phyloP scores from a whole-genome alignment of 2,888 invertebrate species.

The Mechanitis messenoides region DNA sequence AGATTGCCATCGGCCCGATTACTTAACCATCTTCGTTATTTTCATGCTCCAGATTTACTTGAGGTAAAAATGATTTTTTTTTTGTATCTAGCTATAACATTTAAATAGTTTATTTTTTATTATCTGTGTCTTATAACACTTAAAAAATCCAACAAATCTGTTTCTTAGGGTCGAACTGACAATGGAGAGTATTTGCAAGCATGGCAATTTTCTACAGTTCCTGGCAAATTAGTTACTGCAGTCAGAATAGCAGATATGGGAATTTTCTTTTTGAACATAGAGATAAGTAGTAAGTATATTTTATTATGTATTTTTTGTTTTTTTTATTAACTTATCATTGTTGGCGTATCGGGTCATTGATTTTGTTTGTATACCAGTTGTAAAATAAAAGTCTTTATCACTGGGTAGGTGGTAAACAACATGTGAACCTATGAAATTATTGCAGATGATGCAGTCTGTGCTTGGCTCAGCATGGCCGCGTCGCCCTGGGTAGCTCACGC shows the following conservation, averaged over 20 bases:
- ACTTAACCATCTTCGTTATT: constrained; percentile 71
- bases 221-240: constrained; percentile 62
- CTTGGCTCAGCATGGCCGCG: constrained; percentile 67
- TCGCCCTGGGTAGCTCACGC: constrained; percentile 61
- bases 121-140: no score
- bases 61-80: constrained; percentile 52
- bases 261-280: constrained; percentile 66
- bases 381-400: no score
- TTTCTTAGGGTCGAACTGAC: constrained; percentile 59
- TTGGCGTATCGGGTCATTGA: no score
- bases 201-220: constrained; percentile 65
- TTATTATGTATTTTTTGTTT: neutral
- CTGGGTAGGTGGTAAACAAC: neutral
- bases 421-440: constrained; percentile 21
- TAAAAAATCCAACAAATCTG: constrained; percentile 11
- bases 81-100: neutral
- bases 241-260: constrained; percentile 67
- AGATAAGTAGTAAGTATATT: constrained; percentile 56
- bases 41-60: constrained; percentile 63
- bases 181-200: constrained; percentile 67
- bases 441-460: constrained; percentile 52
- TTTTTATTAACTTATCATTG: neutral
- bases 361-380: no score
- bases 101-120: neutral
- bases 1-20: constrained; percentile 62